Conservation (phyloP, 2,797 vertebrate species). For the Borostomias antarcticus region DNA sequence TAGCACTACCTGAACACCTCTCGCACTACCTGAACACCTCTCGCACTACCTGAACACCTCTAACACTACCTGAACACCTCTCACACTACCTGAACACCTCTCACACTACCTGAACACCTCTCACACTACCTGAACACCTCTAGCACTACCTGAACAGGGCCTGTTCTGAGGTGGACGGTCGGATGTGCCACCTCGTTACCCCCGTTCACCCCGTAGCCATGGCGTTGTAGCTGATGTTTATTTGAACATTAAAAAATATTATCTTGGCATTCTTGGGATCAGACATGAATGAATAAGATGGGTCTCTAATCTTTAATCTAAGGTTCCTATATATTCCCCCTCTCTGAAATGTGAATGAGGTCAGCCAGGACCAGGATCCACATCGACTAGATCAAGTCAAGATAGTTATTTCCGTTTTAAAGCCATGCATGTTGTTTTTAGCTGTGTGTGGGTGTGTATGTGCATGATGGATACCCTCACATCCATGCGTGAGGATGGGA, state of each 20-base stretch:
- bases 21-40: too few relatives aligned
- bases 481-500: conserved; percentile 48
- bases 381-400: conserved; percentile 18
- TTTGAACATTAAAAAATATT: conserved; percentile 8
- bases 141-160: too few relatives aligned
- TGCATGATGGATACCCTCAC: conserved; percentile 35
- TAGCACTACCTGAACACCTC: too few relatives aligned
- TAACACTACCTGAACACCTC: too few relatives aligned
- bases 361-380: conserved; percentile 13
- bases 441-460: conserved; percentile 27
- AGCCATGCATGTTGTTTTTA: conserved; percentile 35
- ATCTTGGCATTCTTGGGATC: conserved; percentile 2
- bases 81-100: too few relatives aligned
- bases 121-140: too few relatives aligned
- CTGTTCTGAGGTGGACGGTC: too few relatives aligned
- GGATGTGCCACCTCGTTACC: conserved; percentile 1
- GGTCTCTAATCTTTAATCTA: background rate
- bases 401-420: conserved; percentile 20
- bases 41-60: too few relatives aligned
- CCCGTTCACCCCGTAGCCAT: conserved; percentile 3
- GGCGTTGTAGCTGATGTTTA: background rate
- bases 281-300: conserved; percentile 1
- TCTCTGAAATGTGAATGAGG: conserved; percentile 26
- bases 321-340: conserved; percentile 32
- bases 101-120: too few relatives aligned